Evolutionary conservation across 2,888 invertebrate species (phyloP).

Genomic region (Eumerus sabulonum): DNA sequence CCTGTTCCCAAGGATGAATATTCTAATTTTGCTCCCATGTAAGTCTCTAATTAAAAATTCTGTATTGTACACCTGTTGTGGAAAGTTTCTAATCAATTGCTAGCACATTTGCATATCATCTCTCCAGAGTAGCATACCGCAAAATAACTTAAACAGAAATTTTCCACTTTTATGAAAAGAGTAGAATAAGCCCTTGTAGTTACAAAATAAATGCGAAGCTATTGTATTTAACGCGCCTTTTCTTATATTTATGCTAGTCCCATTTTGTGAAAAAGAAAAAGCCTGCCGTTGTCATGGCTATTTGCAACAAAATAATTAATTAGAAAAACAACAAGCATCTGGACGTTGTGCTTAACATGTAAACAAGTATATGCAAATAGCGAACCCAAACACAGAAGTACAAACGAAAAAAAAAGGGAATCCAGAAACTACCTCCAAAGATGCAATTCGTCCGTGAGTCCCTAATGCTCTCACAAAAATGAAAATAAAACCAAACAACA

Average conservation of each 20-base stretch:
- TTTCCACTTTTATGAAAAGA: no score
- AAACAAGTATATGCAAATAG: slow-evolving; percentile 70
- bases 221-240: no score
- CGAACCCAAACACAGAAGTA: slow-evolving; percentile 40
- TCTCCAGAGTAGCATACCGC: neutral
- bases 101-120: slow-evolving; percentile 56
- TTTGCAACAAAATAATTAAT: slow-evolving; percentile 78
- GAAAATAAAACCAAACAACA: slow-evolving; percentile 17
- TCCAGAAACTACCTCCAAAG: slow-evolving; percentile 22
- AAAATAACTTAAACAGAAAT: no score
- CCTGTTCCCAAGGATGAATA: slow-evolving; percentile 60
- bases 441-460: slow-evolving; percentile 1
- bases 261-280: no score
- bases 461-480: slow-evolving; percentile 11
- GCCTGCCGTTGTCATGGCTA: slow-evolving; percentile 66
- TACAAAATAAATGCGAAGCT: no score
- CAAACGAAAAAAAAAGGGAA: slow-evolving; percentile 21
- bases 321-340: slow-evolving; percentile 78
- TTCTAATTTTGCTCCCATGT: slow-evolving; percentile 45
- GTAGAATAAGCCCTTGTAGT: no score
- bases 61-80: slow-evolving; percentile 65
- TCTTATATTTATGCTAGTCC: no score
- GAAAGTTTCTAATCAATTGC: slow-evolving; percentile 66
- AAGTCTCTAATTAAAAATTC: slow-evolving; percentile 60
- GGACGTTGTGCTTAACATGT: slow-evolving; percentile 70